Evolutionary conservation across 2,888 invertebrate genomes (phyloP).

Genomic region (Hypercompe scribonia): DNA sequence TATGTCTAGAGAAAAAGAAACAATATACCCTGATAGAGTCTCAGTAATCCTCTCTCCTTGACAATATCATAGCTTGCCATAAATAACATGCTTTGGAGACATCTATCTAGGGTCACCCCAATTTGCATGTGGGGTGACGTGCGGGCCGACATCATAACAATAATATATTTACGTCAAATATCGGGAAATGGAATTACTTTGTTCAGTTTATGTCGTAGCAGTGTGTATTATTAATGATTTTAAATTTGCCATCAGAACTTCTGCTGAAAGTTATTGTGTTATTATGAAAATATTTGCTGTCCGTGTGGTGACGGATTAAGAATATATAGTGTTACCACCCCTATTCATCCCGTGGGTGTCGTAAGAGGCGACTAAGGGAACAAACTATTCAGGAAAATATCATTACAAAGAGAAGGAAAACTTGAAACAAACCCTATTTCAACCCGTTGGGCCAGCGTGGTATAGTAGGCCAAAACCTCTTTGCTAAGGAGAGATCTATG

Average conservation of each 20-base stretch:
- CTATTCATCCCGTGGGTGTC: too few species aligned
- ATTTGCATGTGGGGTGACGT: conserved; percentile 45
- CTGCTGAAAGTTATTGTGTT: neutral
- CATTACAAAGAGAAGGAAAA: too few species aligned
- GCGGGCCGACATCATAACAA: conserved; percentile 36
- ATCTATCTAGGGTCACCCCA: conserved; percentile 44
- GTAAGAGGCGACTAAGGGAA: too few species aligned
- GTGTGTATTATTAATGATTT: conserved; percentile 38
- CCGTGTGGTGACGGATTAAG: too few species aligned
- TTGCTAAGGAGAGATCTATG: too few species aligned
- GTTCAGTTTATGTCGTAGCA: conserved; percentile 34
- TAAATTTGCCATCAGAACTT: neutral
- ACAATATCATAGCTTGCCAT: conserved; percentile 30
- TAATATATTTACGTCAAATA: conserved; percentile 54
- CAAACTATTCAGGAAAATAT: too few species aligned
- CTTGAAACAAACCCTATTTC: too few species aligned
- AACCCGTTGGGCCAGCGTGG: too few species aligned
- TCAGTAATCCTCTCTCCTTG: conserved; percentile 26
- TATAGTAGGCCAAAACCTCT: too few species aligned
- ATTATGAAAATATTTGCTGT: too few species aligned
- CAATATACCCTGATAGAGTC: conserved; percentile 20
- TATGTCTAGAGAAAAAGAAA: conserved; percentile 6
- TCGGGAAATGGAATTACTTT: conserved; percentile 48
- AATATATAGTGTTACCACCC: too few species aligned
- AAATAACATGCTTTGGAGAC: conserved; percentile 41